Evolutionary conservation across 2,113 vertebrate species (phyloP).

Genomic region (Callionymus lyra): DNA sequence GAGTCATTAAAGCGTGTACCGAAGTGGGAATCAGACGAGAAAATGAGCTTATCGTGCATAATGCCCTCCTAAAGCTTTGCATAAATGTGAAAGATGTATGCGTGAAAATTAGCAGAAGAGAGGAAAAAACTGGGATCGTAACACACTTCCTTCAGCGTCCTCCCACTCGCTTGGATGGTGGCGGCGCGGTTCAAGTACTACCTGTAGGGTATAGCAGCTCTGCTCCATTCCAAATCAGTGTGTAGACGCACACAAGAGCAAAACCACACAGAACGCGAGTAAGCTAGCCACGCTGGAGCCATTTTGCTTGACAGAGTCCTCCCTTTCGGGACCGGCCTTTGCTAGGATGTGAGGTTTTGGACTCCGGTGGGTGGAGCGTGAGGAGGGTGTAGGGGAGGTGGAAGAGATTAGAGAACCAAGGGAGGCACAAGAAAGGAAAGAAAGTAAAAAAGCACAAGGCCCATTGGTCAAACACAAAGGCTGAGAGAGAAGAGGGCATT

Average conservation of each 20-base stretch:
- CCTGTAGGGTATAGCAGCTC: constrained; percentile 65
- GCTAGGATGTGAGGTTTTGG: constrained; percentile 55
- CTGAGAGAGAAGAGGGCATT: constrained; percentile 54
- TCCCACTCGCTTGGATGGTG: constrained; percentile 63
- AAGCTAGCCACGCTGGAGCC: constrained; percentile 36
- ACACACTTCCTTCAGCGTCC: constrained; percentile 59
- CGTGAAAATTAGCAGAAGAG: constrained; percentile 53
- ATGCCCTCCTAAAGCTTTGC: constrained; percentile 67
- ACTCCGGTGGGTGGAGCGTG: constrained; percentile 52
- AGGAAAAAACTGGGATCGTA: constrained; percentile 52
- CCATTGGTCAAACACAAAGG: constrained; percentile 72
- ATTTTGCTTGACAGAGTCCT: constrained; percentile 35
- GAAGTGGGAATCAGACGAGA: constrained; percentile 67
- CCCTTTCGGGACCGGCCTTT: constrained; percentile 43
- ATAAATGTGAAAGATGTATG: constrained; percentile 66
- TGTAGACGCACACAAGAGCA: constrained; percentile 36
- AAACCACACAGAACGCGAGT: constrained; percentile 50
- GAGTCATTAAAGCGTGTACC: constrained; percentile 68
- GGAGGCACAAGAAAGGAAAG: constrained; percentile 56
- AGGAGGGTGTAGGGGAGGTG: constrained; percentile 43
- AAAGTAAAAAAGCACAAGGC: constrained; percentile 66
- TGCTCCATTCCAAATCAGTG: constrained; percentile 35
- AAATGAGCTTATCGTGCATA: constrained; percentile 74
- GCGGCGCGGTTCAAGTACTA: constrained; percentile 55
- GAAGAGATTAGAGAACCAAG: constrained; percentile 63